These are phyloP conservation scores for Harmothoe impar DNA, from an alignment of 2,888 invertebrate genomes.

Conservation along the genomic window DNA sequence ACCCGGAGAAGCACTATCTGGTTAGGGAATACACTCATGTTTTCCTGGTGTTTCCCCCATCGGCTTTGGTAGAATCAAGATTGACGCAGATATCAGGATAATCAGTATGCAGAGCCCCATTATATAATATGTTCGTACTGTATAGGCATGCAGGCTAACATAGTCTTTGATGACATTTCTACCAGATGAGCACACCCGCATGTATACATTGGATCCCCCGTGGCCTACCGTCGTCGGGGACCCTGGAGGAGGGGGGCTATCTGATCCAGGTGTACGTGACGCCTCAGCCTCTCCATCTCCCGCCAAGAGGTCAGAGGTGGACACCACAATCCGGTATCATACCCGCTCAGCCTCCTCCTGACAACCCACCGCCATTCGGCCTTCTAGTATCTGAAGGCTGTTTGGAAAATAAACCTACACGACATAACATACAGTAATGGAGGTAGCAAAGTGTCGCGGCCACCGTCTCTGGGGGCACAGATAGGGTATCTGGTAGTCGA, in stretches of 20 bases:
- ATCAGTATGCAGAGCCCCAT: no score
- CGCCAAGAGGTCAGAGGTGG: background rate
- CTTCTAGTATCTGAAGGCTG: background rate
- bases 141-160: no score
- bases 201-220: no score
- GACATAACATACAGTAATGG: constrained; percentile 51
- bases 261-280: constrained; percentile 7
- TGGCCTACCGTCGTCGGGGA: background rate
- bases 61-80: no score
- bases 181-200: no score
- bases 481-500: constrained; percentile 44
- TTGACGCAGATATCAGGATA: no score
- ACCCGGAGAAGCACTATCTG: background rate
- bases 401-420: constrained; percentile 52
- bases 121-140: no score
- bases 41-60: no score
- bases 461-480: background rate
- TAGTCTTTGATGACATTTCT: no score
- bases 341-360: background rate
- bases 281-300: background rate
- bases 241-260: background rate
- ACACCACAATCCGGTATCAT: background rate
- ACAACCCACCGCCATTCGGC: background rate
- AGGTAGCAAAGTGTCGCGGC: background rate
- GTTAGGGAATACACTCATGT: background rate